Percentiles rank a stretch among this genome's conserved stretches.
phyloP scores from a whole-genome alignment of 64 coral and sea anemone genomes.

The Hydrozoanthus tunicans region DNA sequence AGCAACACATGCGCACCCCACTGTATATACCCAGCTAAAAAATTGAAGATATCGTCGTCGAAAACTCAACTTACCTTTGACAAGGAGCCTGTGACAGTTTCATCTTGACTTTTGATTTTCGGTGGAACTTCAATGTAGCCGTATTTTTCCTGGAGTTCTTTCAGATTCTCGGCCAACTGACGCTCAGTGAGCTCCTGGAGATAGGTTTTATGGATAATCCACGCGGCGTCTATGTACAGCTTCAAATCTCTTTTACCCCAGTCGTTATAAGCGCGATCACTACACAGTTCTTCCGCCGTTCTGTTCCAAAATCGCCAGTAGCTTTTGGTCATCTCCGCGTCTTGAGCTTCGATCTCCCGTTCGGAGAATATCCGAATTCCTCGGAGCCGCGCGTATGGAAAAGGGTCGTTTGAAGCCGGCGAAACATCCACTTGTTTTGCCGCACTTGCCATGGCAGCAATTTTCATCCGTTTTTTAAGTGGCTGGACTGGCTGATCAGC shows the following conservation, averaged over 20 bases:
- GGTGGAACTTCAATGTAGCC: slow-evolving; percentile 82
- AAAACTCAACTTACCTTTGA: slow-evolving; percentile 67
- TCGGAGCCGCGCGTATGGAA: slow-evolving; percentile 79
- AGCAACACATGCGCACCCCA: no score
- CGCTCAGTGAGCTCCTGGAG: slow-evolving; percentile 87
- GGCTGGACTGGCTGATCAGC: slow-evolving; percentile 55
- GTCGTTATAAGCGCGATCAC: slow-evolving; percentile 97
- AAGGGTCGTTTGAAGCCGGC: slow-evolving; percentile 60
- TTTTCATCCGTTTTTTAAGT: slow-evolving; percentile 76
- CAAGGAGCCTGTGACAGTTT: slow-evolving; percentile 74
- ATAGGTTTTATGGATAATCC: slow-evolving; percentile 97
- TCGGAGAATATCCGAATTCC: slow-evolving; percentile 96
- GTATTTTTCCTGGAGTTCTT: slow-evolving; percentile 87
- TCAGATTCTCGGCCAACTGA: slow-evolving; percentile 73
- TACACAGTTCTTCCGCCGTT: slow-evolving; percentile 96
- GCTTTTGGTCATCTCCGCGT: slow-evolving; percentile 93
- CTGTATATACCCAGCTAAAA: background rate
- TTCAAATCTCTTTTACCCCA: slow-evolving; percentile 99
- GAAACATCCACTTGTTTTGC: slow-evolving; percentile 19
- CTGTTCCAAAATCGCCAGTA: slow-evolving; percentile 99
- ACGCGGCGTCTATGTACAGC: slow-evolving; percentile 96
- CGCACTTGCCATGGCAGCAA: slow-evolving; percentile 39
- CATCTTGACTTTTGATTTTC: slow-evolving; percentile 96
- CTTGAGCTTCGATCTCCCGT: slow-evolving; percentile 94
- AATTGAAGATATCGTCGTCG: background rate